phyloP scores from a whole-genome alignment of 2,888 invertebrate species.

The Arctia plantaginis region DNA sequence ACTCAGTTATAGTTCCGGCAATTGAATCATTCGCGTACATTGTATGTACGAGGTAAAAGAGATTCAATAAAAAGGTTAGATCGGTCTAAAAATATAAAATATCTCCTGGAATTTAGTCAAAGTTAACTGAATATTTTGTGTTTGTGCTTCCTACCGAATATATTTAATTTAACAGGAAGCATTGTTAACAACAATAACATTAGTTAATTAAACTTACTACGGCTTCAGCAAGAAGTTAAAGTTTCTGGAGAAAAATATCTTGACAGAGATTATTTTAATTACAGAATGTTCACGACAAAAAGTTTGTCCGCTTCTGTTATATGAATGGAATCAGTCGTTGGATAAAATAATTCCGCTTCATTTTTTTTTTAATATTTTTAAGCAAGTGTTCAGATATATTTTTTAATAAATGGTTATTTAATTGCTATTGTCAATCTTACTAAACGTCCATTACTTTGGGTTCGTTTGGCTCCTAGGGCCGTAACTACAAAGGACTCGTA shows the following conservation, averaged over 20 bases:
- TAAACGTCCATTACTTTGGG: no score
- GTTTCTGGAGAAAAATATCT: constrained; percentile 16
- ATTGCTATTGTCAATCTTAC: no score
- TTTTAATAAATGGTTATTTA: no score
- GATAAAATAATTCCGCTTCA: no score
- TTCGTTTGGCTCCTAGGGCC: no score
- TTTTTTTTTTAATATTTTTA: no score
- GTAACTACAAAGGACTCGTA: background rate
- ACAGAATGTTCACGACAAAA: constrained; percentile 8
- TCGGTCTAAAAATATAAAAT: background rate
- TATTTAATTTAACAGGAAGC: constrained; percentile 23
- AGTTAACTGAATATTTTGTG: background rate
- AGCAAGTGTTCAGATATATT: no score
- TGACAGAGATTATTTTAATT: constrained; percentile 18
- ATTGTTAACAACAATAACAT: constrained; percentile 24
- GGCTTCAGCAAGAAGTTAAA: constrained; percentile 11
- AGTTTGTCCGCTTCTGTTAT: background rate
- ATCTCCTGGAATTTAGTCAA: background rate
- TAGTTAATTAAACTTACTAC: constrained; percentile 31
- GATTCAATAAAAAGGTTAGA: background rate
- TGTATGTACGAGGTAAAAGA: background rate
- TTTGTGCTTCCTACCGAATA: background rate
- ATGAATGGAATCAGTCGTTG: background rate
- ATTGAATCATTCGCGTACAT: background rate
- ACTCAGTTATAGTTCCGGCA: background rate